phyloP scores from a whole-genome alignment of 1,140 invertebrate genomes.

The Drosophila pectinifera region DNA sequence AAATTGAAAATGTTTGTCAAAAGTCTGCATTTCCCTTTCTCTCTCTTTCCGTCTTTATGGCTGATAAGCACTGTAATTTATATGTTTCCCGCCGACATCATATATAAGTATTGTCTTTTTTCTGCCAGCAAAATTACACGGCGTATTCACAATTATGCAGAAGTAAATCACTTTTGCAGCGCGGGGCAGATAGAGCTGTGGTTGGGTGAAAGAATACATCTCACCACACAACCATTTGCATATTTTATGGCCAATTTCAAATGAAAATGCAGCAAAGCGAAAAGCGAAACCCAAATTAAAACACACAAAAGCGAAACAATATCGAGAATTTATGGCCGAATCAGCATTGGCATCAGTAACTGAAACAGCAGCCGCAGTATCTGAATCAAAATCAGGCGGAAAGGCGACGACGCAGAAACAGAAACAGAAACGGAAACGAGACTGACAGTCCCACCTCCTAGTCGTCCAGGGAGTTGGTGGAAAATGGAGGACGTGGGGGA shows the following conservation, averaged over 20 bases:
- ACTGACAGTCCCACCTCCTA: conserved; percentile 2
- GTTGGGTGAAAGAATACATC: conserved; percentile 20
- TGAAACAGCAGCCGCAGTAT: conserved; percentile 27
- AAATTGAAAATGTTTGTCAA: conserved; percentile 80
- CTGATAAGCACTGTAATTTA: conserved; percentile 58
- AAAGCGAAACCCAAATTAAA: conserved; percentile 65
- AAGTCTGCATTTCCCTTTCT: conserved; percentile 41
- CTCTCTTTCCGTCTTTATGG: conserved; percentile 8
- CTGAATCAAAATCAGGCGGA: conserved; percentile 53
- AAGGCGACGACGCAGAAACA: conserved; percentile 56
- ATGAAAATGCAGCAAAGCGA: conserved; percentile 71
- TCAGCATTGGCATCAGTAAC: conserved; percentile 45
- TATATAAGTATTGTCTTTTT: conserved; percentile 15
- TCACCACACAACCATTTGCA: conserved; percentile 55
- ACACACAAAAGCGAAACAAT: conserved; percentile 71
- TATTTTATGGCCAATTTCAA: conserved; percentile 76
- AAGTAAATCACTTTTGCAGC: conserved; percentile 35
- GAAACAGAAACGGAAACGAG: conserved; percentile 16
- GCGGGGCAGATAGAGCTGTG: conserved; percentile 1
- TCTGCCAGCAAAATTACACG: conserved; percentile 5
- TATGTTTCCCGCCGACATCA: conserved; percentile 25
- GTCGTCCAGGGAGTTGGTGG: not conserved
- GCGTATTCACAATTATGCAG: conserved; percentile 41
- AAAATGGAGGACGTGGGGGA: not conserved
- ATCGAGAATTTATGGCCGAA: conserved; percentile 65